These are phyloP conservation scores for Brachyistius frenatus DNA, from an alignment of 2,113 vertebrate species.

Conservation along the genomic window DNA sequence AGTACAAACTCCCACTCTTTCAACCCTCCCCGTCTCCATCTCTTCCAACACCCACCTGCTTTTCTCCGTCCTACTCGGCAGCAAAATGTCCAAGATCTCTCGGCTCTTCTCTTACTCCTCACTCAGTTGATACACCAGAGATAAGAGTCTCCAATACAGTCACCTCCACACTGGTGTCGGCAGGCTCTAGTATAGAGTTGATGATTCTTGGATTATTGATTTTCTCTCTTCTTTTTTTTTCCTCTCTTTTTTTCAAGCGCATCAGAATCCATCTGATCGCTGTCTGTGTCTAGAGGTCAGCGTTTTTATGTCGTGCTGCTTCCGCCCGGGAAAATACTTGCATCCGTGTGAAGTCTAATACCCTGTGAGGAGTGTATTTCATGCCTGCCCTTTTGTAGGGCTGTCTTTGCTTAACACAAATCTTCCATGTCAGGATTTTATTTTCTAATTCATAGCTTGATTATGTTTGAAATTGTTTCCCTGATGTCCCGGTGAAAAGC, in stretches of 20 bases:
- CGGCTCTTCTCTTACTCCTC: slow-evolving; percentile 17
- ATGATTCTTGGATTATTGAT: slow-evolving; percentile 48
- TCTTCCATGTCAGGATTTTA: not conserved
- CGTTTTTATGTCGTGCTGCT: slow-evolving; percentile 49
- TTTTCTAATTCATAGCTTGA: not conserved
- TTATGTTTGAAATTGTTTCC: slow-evolving; percentile 4
- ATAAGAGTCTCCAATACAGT: not conserved
- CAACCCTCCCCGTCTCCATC: slow-evolving; percentile 32
- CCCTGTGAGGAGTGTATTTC: slow-evolving; percentile 30
- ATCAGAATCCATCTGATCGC: slow-evolving; percentile 57
- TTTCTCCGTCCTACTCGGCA: slow-evolving; percentile 29
- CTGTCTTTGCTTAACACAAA: slow-evolving; percentile 16
- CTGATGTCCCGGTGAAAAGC: slow-evolving; percentile 2
- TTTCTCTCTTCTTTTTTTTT: slow-evolving; percentile 8
- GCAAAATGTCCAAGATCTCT: slow-evolving; percentile 40
- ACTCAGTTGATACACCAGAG: not conserved
- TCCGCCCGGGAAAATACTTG: slow-evolving; percentile 45
- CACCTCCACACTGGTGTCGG: not conserved
- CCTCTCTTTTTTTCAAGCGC: slow-evolving; percentile 31
- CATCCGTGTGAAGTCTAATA: slow-evolving; percentile 21
- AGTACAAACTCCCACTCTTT: slow-evolving; percentile 55
- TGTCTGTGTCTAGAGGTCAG: slow-evolving; percentile 59
- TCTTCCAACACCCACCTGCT: slow-evolving; percentile 52
- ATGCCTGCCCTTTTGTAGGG: slow-evolving; percentile 8
- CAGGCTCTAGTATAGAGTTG: slow-evolving; percentile 9